A percentile compares a stretch with the other conserved stretches of the same genome.
phyloP scores from a whole-genome alignment of 2,113 vertebrate species.

The Anolis carolinensis region DNA sequence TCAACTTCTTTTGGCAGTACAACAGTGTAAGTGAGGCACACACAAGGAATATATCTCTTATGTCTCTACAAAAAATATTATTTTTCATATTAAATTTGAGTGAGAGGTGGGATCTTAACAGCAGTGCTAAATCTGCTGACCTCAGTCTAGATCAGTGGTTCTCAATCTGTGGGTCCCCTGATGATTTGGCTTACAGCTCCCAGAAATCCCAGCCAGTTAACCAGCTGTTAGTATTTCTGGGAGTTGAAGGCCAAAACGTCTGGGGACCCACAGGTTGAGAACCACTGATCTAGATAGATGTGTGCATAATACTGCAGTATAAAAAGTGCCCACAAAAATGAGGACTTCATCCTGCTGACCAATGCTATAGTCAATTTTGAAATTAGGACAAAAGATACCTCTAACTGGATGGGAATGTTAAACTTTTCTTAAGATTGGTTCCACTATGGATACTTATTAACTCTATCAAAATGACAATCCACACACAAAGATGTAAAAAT shows the following conservation, averaged over 20 bases:
- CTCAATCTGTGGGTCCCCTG: too few relatives aligned
- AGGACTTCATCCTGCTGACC: background rate
- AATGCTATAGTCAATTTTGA: background rate
- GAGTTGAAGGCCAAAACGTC: too few relatives aligned
- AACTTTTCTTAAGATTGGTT: background rate
- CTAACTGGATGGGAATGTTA: background rate
- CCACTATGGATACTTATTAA: background rate
- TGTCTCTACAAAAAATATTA: background rate
- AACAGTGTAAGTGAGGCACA: background rate
- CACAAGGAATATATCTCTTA: background rate
- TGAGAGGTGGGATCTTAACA: background rate
- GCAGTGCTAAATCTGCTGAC: background rate
- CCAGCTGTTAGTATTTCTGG: too few relatives aligned
- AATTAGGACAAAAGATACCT: background rate
- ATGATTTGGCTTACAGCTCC: too few relatives aligned
- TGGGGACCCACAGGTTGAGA: too few relatives aligned
- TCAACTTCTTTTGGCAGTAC: too few relatives aligned
- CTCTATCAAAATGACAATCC: constrained; percentile 37
- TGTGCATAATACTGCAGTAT: background rate
- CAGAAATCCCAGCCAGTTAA: too few relatives aligned
- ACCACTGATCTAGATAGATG: constrained; percentile 13
- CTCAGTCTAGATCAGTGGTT: too few relatives aligned
- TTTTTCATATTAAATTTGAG: too few relatives aligned
- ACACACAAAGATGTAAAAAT: constrained; percentile 60
- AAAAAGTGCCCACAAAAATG: background rate